Evolutionary conservation across 2,797 vertebrate species (phyloP), one percentile per base, ranked within the genome.

Genomic region (Myotis planiceps): DNA sequence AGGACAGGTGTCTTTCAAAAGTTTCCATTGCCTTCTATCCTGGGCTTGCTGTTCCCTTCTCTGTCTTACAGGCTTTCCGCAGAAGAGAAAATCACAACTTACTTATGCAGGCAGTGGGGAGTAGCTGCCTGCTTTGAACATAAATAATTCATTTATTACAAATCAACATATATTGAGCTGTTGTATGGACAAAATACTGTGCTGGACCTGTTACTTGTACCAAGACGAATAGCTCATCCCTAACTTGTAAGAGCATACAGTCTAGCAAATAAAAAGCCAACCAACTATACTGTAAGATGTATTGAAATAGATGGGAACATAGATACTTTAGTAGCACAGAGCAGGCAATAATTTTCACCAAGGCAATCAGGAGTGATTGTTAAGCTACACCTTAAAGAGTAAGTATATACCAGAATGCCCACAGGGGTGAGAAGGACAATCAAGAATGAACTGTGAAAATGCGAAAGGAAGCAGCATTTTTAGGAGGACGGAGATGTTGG

Each of bases 11-110:
- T 85, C 42, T 85, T 93, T 95, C 71, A 95, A 79, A 97, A 82
- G 15, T 87, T 97, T 97, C 79, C 8, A 58, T 65, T 94, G 82
- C 81, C 34, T 55, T 55, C 74, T 14, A 92, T 27, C 45, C 34
- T 4, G 45, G 49, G 65, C 55, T 88, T 75, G 51, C 58, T 14
- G 45, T 32, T 92, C 69, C 19, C 76, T 91, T 18, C 27, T 95
- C 79, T 76, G 3, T 92, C 90, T 94, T 58, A 42, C 8, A 87
- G 84, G n/a, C 45, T 95, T 95, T 87, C 89, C 94, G 86, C 68
- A 97, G 88, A 96, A 94, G 39, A 94, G 81, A 92, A 85, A 65
- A 95, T 97, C 96, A 95, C 83, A 96, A 39, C 51, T 95, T 65
- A 85, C 82, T 96, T 93, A 96, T 96, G 65, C 34, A 93, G 53